These are phyloP conservation scores for Trichogramma evanescens DNA, from an alignment of 2,888 invertebrate genomes.

Conservation along the genomic window DNA sequence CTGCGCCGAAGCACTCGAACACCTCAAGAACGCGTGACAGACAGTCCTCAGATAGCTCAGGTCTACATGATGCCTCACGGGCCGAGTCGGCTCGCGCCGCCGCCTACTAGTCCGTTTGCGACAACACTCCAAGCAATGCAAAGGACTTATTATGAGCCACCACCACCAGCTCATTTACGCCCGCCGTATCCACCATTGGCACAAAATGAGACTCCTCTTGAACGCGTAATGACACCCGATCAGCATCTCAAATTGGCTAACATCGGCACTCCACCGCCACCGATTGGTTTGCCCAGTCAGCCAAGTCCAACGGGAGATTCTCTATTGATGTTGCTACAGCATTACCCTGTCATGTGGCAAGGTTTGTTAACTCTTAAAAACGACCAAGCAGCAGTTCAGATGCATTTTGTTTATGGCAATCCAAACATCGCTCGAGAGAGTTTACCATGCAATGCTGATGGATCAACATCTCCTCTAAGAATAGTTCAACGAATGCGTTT, in stretches of 20 bases:
- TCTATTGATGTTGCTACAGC: conserved; percentile 73
- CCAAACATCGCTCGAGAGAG: conserved; percentile 82
- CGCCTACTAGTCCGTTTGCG: conserved; percentile 33
- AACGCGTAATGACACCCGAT: conserved; percentile 52
- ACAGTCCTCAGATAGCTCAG: conserved; percentile 66
- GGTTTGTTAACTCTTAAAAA: conserved; percentile 91
- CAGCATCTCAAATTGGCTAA: conserved; percentile 50
- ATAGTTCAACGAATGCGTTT: conserved; percentile 97
- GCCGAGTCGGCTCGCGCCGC: conserved; percentile 45
- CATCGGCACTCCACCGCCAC: conserved; percentile 53
- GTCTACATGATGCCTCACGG: conserved; percentile 54
- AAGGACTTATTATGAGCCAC: conserved; percentile 56
- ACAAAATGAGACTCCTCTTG: conserved; percentile 38
- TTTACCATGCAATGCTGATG: conserved; percentile 77
- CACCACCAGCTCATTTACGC: conserved; percentile 57
- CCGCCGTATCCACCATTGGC: conserved; percentile 44
- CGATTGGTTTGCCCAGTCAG: conserved; percentile 62
- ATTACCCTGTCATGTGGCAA: conserved; percentile 97
- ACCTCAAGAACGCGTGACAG: conserved; percentile 56
- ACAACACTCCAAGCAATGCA: conserved; percentile 41
- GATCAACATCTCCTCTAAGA: conserved; percentile 76
- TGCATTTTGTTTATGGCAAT: conserved; percentile 97
- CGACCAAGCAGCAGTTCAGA: conserved; percentile 94
- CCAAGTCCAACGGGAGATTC: conserved; percentile 79
- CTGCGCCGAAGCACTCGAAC: conserved; percentile 53